phyloP scores from a whole-genome alignment of 2,888 invertebrate species.

The Nasonia oneida region DNA sequence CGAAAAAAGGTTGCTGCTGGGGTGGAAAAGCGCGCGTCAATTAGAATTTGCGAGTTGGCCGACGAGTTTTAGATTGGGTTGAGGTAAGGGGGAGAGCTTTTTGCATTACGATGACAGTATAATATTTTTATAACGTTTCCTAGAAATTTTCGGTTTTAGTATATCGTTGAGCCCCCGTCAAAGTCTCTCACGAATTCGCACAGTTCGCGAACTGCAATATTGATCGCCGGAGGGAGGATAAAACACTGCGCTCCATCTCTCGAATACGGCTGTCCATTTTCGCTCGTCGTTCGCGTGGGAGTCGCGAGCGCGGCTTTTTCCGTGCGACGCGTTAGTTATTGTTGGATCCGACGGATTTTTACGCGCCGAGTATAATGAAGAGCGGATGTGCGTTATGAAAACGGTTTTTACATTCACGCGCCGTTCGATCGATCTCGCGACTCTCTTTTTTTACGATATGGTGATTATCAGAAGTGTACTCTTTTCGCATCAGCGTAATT shows the following conservation, averaged over 20 bases:
- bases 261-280: conserved; percentile 24
- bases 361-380: not conserved
- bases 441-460: not conserved
- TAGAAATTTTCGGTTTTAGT: not conserved
- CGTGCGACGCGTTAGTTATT: conserved; percentile 11
- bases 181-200: not conserved
- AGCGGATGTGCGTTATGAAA: not conserved
- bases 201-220: not conserved
- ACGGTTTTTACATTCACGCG: not conserved
- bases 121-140: not conserved
- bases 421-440: too few relatives aligned
- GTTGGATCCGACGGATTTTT: not conserved
- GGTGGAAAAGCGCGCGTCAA: not conserved
- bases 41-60: conserved; percentile 23
- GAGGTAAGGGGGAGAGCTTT: not conserved
- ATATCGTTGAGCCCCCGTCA: not conserved
- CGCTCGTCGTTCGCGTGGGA: not conserved
- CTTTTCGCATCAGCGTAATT: not conserved
- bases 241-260: conserved; percentile 6
- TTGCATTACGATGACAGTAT: too few relatives aligned
- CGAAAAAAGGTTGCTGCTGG: not conserved
- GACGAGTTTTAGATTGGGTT: conserved; percentile 1
- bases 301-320: not conserved
- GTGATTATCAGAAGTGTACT: not conserved
- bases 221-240: conserved; percentile 21